These are phyloP conservation scores for Trachythela sp. DNA, from an alignment of 64 coral and sea anemone genomes.

Conservation along the genomic window DNA sequence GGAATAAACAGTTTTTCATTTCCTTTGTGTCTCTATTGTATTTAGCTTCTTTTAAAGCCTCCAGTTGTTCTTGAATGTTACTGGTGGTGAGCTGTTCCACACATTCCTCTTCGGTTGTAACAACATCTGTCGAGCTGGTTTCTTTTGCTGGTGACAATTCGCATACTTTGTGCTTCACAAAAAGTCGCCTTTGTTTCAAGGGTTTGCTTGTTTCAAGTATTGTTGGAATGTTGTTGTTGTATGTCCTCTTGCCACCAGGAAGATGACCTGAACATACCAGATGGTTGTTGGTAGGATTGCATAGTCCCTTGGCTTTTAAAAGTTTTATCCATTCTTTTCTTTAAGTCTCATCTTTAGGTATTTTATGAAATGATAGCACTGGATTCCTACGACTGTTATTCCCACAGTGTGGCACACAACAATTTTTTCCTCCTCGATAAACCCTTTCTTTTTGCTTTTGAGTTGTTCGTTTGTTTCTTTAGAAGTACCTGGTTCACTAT, in stretches of 20 bases:
- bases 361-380: not conserved
- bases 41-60: not conserved
- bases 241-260: not conserved
- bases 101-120: too few relatives aligned
- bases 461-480: too few relatives aligned
- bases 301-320: not conserved
- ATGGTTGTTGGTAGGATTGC: not conserved
- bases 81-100: too few relatives aligned
- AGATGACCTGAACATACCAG: not conserved
- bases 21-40: not conserved
- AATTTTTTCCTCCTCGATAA: not conserved
- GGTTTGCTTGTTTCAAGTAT: not conserved
- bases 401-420: not conserved
- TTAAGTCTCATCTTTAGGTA: not conserved
- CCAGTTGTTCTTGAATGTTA: too few relatives aligned
- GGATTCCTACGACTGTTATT: not conserved
- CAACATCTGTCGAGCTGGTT: too few relatives aligned
- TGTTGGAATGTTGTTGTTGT: not conserved
- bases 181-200: not conserved
- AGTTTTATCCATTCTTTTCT: not conserved
- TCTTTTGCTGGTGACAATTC: too few relatives aligned
- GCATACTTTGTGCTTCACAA: too few relatives aligned
- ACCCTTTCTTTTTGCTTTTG: not conserved
- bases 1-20: not conserved
- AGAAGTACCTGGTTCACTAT: too few relatives aligned